phyloP scores from a whole-genome alignment of 2,888 invertebrate species.

The Coremacera marginata region DNA sequence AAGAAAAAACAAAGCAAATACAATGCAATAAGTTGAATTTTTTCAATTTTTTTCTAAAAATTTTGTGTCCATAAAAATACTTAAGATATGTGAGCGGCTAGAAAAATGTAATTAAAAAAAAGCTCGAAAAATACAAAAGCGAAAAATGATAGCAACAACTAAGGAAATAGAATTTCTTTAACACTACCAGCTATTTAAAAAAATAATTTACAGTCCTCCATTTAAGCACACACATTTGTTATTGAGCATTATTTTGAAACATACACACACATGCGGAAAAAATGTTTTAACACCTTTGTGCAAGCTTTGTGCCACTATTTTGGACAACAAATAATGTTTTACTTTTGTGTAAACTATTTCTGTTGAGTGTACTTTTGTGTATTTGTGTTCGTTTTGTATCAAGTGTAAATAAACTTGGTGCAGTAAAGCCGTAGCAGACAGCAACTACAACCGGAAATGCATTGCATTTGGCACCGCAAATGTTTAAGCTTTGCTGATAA shows the following conservation, averaged over 20 bases:
- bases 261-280: not conserved
- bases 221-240: too few species aligned
- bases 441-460: slow-evolving; percentile 33
- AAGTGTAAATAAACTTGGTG: slow-evolving; percentile 44
- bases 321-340: not conserved
- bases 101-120: not conserved
- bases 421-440: slow-evolving; percentile 6
- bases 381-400: not conserved
- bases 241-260: too few species aligned
- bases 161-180: not conserved
- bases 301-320: not conserved
- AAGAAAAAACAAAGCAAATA: not conserved
- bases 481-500: slow-evolving; percentile 25
- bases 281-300: not conserved
- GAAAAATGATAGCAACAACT: not conserved
- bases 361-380: not conserved
- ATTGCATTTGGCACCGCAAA: slow-evolving; percentile 8
- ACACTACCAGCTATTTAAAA: not conserved
- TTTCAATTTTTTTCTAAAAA: too few species aligned
- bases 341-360: not conserved
- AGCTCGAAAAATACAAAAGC: not conserved
- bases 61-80: too few species aligned
- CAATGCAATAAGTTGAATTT: too few species aligned
- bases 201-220: not conserved
- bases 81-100: too few species aligned